Evolutionary conservation across 2,113 vertebrate genomes (phyloP), one percentile per base, ranked within the genome.

Genomic region (Apaloderma vittatum): DNA sequence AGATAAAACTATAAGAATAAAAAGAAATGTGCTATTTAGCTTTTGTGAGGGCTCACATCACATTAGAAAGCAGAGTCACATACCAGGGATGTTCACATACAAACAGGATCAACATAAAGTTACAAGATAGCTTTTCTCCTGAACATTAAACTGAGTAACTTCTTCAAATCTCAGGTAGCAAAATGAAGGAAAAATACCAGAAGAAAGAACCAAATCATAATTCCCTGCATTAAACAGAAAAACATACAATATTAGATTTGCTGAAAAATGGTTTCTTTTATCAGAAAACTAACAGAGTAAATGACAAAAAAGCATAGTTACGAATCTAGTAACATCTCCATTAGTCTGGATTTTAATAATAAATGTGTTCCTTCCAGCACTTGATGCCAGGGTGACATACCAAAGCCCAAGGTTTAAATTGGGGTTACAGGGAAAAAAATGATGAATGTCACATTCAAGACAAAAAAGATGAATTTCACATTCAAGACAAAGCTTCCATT

Each of bases 211-310:
- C 1, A 62, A 80, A 76, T 27, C 1, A 55, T 36, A 15, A 48
- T 71, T 77, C 48, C 21, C 9, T 34, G 76, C 19, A 36, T 20
- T 8, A 9, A 49, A 91, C 12, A 27, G 58, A 54, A 59, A 34
- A 78, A 46, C 0, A 0, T 26, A 29, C 11, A 51, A 3, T 5
- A 49, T 21, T 37, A 62, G 13, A 61, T 57, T 59, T 55, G 3
- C 6, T 85, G 66, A 74, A 61, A 90, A 81, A 27, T 4, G 3
- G 8, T 66, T 84, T 43, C 30, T 68, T 82, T 36, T 73, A 16
- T 1, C 0, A 59, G 29, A 85, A 5, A 78, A 70, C 5, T 29
- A 71, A 75, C 6, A 15, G 2, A 49, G 9, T 9, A 48, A 67
- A 46, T 19, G 6, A 73, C 15, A 72, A 85, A 78, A 78, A 75